phyloP scores from a whole-genome alignment of 2,888 invertebrate genomes.

The Laspeyria flexula region DNA sequence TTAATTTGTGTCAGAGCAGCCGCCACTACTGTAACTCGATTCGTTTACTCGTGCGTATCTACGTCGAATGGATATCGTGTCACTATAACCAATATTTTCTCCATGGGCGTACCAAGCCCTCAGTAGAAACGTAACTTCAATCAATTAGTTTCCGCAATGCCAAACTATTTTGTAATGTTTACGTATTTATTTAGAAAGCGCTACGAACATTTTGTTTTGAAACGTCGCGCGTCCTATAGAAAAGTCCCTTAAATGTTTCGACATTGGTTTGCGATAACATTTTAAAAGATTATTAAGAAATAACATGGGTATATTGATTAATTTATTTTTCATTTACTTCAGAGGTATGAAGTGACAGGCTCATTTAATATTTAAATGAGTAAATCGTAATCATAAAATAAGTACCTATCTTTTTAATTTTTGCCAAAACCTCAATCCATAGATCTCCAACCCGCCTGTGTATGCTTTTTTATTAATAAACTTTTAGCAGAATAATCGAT shows the following conservation, averaged over 20 bases:
- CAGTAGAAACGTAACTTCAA: background rate
- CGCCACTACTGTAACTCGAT: constrained; percentile 52
- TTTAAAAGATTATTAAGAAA: too few relatives aligned
- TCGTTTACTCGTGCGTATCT: constrained; percentile 41
- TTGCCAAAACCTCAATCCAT: too few relatives aligned
- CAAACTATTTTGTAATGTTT: background rate
- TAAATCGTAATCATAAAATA: too few relatives aligned
- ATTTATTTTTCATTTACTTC: too few relatives aligned
- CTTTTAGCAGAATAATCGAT: constrained; percentile 24
- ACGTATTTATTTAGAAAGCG: background rate
- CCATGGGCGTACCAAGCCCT: background rate
- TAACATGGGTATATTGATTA: too few relatives aligned
- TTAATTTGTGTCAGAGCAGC: constrained; percentile 64
- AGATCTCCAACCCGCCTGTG: too few relatives aligned
- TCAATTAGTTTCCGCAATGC: constrained; percentile 1
- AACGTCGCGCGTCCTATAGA: too few relatives aligned
- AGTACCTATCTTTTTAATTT: too few relatives aligned
- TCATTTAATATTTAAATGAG: too few relatives aligned
- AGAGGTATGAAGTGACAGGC: too few relatives aligned
- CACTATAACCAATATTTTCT: constrained; percentile 19
- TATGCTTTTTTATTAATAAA: constrained; percentile 11
- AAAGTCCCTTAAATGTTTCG: too few relatives aligned
- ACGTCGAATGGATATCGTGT: constrained; percentile 28
- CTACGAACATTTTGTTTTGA: background rate
- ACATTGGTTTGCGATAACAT: too few relatives aligned